Evolutionary conservation across 2,797 vertebrate genomes (phyloP).

Genomic region (Vultur gryphus): DNA sequence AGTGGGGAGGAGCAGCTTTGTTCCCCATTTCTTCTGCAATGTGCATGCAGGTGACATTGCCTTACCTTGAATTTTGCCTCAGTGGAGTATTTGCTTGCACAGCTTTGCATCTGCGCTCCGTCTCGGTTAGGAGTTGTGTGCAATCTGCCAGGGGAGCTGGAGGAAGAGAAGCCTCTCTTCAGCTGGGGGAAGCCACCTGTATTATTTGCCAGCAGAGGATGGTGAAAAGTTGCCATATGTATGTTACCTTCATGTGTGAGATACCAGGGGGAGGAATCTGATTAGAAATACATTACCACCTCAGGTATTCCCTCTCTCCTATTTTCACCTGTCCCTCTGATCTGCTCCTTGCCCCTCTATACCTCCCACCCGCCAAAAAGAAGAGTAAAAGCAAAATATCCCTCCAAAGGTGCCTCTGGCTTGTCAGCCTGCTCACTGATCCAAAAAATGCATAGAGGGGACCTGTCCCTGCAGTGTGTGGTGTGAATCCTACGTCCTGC

Average conservation of each 20-base stretch:
- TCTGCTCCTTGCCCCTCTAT: neutral
- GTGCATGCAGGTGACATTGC: neutral
- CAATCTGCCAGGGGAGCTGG: neutral
- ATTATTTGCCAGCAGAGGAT: neutral
- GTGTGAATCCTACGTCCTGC: neutral
- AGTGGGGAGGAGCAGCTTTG: neutral
- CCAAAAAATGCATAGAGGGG: neutral
- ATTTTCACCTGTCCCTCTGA: neutral
- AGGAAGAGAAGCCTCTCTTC: neutral
- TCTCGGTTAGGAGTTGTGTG: neutral
- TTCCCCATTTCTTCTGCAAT: neutral
- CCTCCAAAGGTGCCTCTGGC: neutral
- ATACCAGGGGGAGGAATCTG: neutral
- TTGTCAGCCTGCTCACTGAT: neutral
- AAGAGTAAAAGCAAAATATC: neutral
- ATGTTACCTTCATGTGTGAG: neutral
- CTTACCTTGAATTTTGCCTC: neutral
- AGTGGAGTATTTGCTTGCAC: neutral
- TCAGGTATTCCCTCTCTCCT: neutral
- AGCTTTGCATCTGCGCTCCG: rapidly evolving
- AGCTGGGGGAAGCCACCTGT: neutral
- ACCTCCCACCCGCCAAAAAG: rapidly evolving
- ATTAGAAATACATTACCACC: neutral
- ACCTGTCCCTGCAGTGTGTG: rapidly evolving
- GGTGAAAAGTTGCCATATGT: neutral